Conservation (phyloP, 2,888 invertebrate species). For the Drosophila rubida region DNA sequence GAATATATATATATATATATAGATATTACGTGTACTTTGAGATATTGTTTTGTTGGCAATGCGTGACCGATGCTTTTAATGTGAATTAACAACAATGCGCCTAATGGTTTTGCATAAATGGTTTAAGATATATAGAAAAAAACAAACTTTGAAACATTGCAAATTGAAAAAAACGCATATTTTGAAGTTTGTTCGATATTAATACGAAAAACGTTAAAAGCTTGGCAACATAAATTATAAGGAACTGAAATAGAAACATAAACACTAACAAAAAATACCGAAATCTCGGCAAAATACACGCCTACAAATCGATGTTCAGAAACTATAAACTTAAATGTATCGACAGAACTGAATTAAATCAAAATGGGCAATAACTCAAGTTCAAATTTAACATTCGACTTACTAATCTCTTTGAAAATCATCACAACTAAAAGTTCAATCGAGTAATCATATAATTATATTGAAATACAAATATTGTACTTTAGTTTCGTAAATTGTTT, state of each 20-base stretch:
- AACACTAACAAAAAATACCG: slow-evolving; percentile 12
- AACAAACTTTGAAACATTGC: slow-evolving; percentile 67
- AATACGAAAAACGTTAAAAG: slow-evolving; percentile 68
- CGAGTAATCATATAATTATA: slow-evolving; percentile 1
- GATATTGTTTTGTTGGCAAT: slow-evolving; percentile 60
- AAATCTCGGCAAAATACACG: slow-evolving; percentile 25
- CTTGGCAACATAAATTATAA: slow-evolving; percentile 65
- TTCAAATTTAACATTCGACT: slow-evolving; percentile 10
- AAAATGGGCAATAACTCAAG: slow-evolving; percentile 21
- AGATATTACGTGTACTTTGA: slow-evolving; percentile 54
- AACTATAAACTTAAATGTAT: slow-evolving; percentile 15
- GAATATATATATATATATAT: slow-evolving; percentile 16
- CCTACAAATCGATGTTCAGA: slow-evolving; percentile 40
- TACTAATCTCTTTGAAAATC: slow-evolving; percentile 10
- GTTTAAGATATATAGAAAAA: slow-evolving; percentile 47
- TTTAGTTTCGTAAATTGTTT: slow-evolving; percentile 51
- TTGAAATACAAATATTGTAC: slow-evolving; percentile 34
- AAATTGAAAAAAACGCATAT: slow-evolving; percentile 59
- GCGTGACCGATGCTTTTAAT: slow-evolving; percentile 78
- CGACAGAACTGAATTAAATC: slow-evolving; percentile 20
- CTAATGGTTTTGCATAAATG: slow-evolving; percentile 59
- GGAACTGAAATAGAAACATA: slow-evolving; percentile 10
- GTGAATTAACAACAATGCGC: slow-evolving; percentile 72
- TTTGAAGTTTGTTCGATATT: slow-evolving; percentile 60
- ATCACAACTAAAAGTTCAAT: slow-evolving; percentile 6